Evolutionary conservation across 2,888 invertebrate species (phyloP), one percentile per base, ranked within the genome.

Genomic region (Octonoba sinensis): DNA sequence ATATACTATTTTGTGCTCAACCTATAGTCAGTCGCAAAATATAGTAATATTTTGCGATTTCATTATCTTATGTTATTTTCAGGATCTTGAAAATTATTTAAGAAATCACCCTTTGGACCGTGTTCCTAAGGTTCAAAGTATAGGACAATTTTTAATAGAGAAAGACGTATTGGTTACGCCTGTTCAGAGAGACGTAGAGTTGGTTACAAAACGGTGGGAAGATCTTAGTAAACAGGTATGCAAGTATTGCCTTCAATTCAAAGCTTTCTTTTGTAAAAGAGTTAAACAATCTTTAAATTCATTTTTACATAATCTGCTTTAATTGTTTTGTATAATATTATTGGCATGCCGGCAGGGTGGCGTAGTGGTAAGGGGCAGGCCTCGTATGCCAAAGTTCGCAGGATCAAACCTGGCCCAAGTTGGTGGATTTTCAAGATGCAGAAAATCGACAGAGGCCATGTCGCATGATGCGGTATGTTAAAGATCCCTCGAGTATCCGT

Each of bases 1-100:
- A 27, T 3, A 27, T 27, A 27, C 6, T 27, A 18, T 57, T 24
- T 13, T n/a, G 12, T 36, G 18, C 3, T 44, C 56, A 56, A 20
- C n/a, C 22, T 20, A 11, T 3, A 3, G 56, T 18, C 56, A 56
- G 22, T 22, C 18, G 3, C 54, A 54, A 11, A n/a, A n/a, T 16
- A 12, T 62, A 11, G 49, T 20, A 15, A 47, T 54, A 54, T 22
- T 44, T 51, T 51, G n/a, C 22, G 22, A 49, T 54, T 57, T 49
- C 36, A 64, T 49, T 64, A 18, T 20, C 1, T 36, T 36, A 20
- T 13, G 6, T 64, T 66, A n/a, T 44, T 60, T 64, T 49, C 72
- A 95, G 95, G 95, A 95, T 88, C 89, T 96, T 86, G 96, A 96
- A 89, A 93, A 93, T 88, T 93, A 93, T 87, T 89, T 95, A 77